A percentile compares a stretch with the other conserved stretches of the same genome.
These are phyloP conservation scores for Pyrgilauda ruficollis DNA, from an alignment of 2,113 vertebrate species.

Conservation along the genomic window DNA sequence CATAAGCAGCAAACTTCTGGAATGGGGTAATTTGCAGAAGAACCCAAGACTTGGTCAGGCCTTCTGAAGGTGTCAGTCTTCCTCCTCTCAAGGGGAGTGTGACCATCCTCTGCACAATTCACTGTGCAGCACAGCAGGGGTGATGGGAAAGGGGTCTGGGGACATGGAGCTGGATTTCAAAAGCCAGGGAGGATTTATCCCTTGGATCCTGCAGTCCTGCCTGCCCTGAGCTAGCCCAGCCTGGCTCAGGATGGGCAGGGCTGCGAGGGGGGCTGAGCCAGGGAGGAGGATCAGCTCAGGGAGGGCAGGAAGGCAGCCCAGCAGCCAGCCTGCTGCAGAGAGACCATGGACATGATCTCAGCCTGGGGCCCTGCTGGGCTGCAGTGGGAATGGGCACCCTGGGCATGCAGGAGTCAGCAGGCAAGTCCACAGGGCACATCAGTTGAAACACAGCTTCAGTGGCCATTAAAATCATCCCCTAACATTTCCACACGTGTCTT, in stretches of 20 bases:
- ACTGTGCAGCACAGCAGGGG: rapidly evolving
- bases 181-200: background rate
- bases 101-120: background rate
- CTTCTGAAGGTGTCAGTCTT: background rate
- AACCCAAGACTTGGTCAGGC: background rate
- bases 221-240: background rate
- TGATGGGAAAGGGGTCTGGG: background rate
- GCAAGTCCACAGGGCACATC: background rate
- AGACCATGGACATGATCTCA: rapidly evolving
- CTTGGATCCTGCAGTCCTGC: background rate
- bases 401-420: background rate
- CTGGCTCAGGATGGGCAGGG: background rate
- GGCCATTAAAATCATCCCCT: background rate
- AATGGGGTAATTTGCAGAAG: background rate
- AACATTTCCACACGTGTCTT: background rate
- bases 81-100: background rate
- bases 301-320: background rate
- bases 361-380: background rate
- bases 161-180: background rate
- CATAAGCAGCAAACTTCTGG: background rate
- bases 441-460: background rate
- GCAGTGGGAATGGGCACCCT: background rate
- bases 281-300: background rate
- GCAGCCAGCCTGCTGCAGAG: background rate
- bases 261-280: rapidly evolving